Percentiles rank a stretch among this genome's conserved stretches.
These are phyloP conservation scores for Latheticus oryzae DNA, from an alignment of 2,888 invertebrate genomes.

Conservation along the genomic window DNA sequence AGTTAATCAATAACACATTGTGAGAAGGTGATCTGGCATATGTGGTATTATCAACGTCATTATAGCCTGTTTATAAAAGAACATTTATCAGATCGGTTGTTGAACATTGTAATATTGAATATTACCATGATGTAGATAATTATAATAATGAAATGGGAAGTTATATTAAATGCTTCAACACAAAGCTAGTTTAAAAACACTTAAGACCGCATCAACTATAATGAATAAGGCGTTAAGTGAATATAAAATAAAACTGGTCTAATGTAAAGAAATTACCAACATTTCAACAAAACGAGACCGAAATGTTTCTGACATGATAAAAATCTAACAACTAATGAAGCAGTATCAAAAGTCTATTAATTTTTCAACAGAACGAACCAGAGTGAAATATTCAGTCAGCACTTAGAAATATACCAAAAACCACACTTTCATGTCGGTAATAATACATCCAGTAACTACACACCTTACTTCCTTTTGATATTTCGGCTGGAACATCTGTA, in stretches of 20 bases:
- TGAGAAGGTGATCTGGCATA: slow-evolving; percentile 40
- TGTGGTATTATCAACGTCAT: slow-evolving; percentile 46
- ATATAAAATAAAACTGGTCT: slow-evolving; percentile 27
- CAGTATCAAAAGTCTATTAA: too few relatives aligned
- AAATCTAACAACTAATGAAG: slow-evolving; percentile 1
- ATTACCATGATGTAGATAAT: slow-evolving; percentile 50
- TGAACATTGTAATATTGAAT: slow-evolving; percentile 52
- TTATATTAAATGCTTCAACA: slow-evolving; percentile 48
- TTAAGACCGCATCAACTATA: slow-evolving; percentile 48
- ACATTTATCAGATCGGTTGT: slow-evolving; percentile 51
- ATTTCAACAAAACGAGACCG: slow-evolving; percentile 3
- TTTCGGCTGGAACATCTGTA: slow-evolving; percentile 31
- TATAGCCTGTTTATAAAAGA: slow-evolving; percentile 43
- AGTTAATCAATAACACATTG: slow-evolving; percentile 45
- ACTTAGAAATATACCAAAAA: slow-evolving; percentile 4
- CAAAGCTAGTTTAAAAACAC: slow-evolving; percentile 53
- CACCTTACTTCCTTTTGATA: slow-evolving; percentile 31
- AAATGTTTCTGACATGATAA: neutral
- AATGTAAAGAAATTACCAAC: slow-evolving; percentile 9
- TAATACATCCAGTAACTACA: slow-evolving; percentile 22
- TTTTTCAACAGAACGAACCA: too few relatives aligned
- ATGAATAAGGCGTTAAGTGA: slow-evolving; percentile 46
- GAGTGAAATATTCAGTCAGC: too few relatives aligned
- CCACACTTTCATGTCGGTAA: slow-evolving; percentile 31
- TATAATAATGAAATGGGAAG: slow-evolving; percentile 51